phyloP scores from a whole-genome alignment of 2,888 invertebrate species.

The Actias luna region DNA sequence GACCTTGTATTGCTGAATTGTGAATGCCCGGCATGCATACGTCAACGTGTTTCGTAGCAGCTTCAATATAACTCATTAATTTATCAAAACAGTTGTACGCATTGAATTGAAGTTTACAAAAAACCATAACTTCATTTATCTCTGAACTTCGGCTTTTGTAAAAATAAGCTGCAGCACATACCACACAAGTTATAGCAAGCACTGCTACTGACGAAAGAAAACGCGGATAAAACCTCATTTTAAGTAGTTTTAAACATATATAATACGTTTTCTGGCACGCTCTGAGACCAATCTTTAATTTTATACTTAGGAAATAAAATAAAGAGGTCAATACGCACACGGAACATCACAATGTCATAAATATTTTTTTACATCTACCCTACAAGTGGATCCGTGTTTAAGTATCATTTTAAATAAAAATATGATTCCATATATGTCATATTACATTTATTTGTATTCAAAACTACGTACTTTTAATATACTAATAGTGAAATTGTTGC shows the following conservation, averaged over 20 bases:
- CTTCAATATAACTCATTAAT: constrained; percentile 67
- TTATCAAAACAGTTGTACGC: constrained; percentile 73
- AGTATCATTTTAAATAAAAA: too few species aligned
- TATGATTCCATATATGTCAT: not conserved
- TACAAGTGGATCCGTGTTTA: constrained; percentile 21
- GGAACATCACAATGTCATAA: constrained; percentile 31
- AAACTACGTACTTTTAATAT: too few species aligned
- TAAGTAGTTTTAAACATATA: constrained; percentile 68
- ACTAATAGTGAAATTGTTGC: too few species aligned
- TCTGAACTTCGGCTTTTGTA: constrained; percentile 62
- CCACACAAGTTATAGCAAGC: constrained; percentile 66
- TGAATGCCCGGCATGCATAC: constrained; percentile 77
- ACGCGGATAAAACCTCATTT: constrained; percentile 66
- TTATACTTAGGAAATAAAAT: constrained; percentile 61
- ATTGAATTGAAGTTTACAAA: constrained; percentile 74
- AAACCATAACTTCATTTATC: constrained; percentile 76
- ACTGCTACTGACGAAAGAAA: constrained; percentile 67
- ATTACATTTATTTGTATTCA: too few species aligned
- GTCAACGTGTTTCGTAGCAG: constrained; percentile 59
- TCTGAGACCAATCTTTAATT: constrained; percentile 56
- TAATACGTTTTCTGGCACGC: constrained; percentile 36
- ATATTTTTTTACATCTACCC: constrained; percentile 49
- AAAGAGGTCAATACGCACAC: constrained; percentile 51
- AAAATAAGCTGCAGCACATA: constrained; percentile 70
- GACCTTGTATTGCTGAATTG: constrained; percentile 71